Percentiles rank a stretch among this genome's conserved stretches.
Evolutionary conservation across 2,113 vertebrate genomes (phyloP).

Genomic region (pig (Sus scrofa)): DNA sequence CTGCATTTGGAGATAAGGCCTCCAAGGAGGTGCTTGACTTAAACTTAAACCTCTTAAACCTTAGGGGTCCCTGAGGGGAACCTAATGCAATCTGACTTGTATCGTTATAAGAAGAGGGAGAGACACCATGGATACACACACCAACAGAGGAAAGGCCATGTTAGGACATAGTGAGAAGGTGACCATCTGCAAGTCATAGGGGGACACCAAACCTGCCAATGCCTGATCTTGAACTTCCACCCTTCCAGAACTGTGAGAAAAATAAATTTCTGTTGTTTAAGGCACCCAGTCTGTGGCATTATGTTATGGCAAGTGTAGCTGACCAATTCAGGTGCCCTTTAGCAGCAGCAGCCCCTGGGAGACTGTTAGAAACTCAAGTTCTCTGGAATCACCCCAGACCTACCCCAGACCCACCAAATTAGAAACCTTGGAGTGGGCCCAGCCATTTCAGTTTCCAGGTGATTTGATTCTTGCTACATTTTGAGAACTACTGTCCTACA

Average conservation of each 20-base stretch:
- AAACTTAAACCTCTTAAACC: not conserved
- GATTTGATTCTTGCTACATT: not conserved
- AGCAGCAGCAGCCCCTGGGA: not conserved
- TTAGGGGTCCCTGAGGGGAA: not conserved
- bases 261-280: not conserved
- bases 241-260: not conserved
- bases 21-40: not conserved
- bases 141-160: not conserved
- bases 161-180: not conserved
- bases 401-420: too few relatives aligned
- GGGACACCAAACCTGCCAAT: not conserved
- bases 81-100: not conserved
- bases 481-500: not conserved
- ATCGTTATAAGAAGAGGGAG: not conserved
- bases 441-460: not conserved
- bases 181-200: too few relatives aligned
- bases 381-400: not conserved
- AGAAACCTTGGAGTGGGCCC: not conserved
- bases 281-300: not conserved
- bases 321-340: not conserved
- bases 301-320: too few relatives aligned
- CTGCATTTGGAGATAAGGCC: not conserved
- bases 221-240: not conserved
- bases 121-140: not conserved
- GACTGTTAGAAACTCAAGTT: not conserved